Percentiles rank a stretch among this genome's conserved stretches.
Evolutionary conservation across 2,113 vertebrate genomes (phyloP).

Genomic region (Oriolus oriolus): DNA sequence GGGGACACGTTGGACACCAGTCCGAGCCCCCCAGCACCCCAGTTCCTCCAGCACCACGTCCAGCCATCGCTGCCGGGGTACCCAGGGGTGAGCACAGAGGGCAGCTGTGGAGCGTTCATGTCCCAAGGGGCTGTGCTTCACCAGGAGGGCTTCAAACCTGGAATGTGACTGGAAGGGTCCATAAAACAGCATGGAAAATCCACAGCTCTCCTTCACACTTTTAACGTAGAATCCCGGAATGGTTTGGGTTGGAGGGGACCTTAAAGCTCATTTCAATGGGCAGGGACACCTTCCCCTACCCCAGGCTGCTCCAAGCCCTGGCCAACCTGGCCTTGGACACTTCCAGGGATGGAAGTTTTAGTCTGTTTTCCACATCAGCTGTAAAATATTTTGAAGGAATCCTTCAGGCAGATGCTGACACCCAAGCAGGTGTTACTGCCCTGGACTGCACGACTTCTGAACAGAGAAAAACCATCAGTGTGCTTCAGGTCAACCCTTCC

Average conservation of each 20-base stretch:
- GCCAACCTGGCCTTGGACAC: background rate
- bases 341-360: background rate
- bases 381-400: background rate
- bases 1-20: background rate
- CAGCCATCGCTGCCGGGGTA: accelerated
- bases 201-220: background rate
- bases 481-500: background rate
- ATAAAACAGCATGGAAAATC: background rate
- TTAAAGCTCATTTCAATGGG: background rate
- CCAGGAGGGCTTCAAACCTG: background rate
- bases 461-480: background rate
- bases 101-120: accelerated
- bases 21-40: accelerated
- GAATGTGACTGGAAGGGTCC: background rate
- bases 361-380: background rate
- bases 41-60: accelerated
- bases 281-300: background rate
- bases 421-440: too few relatives aligned
- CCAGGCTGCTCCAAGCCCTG: accelerated
- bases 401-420: background rate
- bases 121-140: background rate
- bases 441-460: background rate
- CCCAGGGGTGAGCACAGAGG: background rate
- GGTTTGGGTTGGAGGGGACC: background rate
- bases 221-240: background rate